Conservation (phyloP, 2,113 vertebrate genomes). For the Onychostoma macrolepis region DNA sequence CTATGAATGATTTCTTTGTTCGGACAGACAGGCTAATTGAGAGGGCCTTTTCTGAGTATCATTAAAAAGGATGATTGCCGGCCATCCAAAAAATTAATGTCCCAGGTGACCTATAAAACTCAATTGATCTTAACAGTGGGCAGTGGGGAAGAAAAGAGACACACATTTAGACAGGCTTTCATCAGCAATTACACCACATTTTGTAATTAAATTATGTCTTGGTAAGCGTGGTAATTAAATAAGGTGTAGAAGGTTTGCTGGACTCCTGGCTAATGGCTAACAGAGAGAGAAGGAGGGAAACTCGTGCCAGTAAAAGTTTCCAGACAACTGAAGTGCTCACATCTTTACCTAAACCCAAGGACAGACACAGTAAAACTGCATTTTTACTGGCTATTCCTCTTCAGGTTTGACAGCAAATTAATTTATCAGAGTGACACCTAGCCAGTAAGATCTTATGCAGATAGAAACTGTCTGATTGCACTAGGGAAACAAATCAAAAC, state of each 20-base stretch:
- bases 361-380: not conserved
- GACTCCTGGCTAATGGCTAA: conserved; percentile 36
- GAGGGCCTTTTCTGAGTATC: conserved; percentile 42
- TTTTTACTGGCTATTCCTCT: not conserved
- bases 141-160: conserved; percentile 15
- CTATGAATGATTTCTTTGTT: conserved; percentile 44
- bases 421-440: not conserved
- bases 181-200: conserved; percentile 51
- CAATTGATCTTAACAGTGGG: conserved; percentile 39
- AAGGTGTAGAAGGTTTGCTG: conserved; percentile 26
- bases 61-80: conserved; percentile 53
- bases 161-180: conserved; percentile 37
- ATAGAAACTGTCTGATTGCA: not conserved
- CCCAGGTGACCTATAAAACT: conserved; percentile 57
- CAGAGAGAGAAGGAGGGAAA: conserved; percentile 31
- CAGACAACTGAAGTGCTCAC: not conserved
- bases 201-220: conserved; percentile 54
- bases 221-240: conserved; percentile 50
- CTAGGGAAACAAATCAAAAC: not conserved
- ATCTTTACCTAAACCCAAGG: conserved; percentile 9
- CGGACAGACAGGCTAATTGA: conserved; percentile 30
- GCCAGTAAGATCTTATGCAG: not conserved
- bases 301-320: conserved; percentile 36
- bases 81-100: conserved; percentile 43
- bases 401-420: not conserved